Evolutionary conservation across 2,888 invertebrate genomes (phyloP).

Genomic region (Metacarcinus magister): DNA sequence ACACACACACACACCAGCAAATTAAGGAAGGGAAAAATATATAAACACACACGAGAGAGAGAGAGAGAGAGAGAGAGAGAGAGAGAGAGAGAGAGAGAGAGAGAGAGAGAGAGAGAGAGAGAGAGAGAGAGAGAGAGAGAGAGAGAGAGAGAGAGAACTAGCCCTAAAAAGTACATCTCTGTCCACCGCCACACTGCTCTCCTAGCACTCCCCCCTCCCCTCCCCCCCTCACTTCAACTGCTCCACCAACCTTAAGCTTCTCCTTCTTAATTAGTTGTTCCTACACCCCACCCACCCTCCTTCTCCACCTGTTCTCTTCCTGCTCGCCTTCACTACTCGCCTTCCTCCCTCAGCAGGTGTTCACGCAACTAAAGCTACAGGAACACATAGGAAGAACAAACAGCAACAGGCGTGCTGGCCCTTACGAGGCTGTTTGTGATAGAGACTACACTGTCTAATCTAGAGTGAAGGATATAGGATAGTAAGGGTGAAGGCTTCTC

Average conservation of each 20-base stretch:
- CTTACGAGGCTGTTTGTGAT: too few species aligned
- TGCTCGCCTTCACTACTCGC: background rate
- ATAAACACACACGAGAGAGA: background rate
- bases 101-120: constrained; percentile 44
- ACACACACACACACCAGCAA: background rate
- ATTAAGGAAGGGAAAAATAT: background rate
- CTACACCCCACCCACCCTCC: background rate
- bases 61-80: background rate
- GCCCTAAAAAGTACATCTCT: background rate
- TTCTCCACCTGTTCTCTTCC: background rate
- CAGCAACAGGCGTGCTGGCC: background rate
- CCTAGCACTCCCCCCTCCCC: background rate
- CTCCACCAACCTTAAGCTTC: too few species aligned
- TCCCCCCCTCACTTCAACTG: background rate
- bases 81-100: background rate
- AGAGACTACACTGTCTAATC: too few species aligned
- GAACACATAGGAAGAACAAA: background rate
- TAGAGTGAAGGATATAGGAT: too few species aligned
- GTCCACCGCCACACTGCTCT: background rate
- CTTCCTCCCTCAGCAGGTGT: background rate
- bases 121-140: constrained; percentile 44
- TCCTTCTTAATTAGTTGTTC: too few species aligned
- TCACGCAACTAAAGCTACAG: background rate
- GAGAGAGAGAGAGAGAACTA: constrained; percentile 31
- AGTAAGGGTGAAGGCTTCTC: too few species aligned